phyloP scores from a whole-genome alignment of 2,113 vertebrate genomes.

The Hiodon tergisus region DNA sequence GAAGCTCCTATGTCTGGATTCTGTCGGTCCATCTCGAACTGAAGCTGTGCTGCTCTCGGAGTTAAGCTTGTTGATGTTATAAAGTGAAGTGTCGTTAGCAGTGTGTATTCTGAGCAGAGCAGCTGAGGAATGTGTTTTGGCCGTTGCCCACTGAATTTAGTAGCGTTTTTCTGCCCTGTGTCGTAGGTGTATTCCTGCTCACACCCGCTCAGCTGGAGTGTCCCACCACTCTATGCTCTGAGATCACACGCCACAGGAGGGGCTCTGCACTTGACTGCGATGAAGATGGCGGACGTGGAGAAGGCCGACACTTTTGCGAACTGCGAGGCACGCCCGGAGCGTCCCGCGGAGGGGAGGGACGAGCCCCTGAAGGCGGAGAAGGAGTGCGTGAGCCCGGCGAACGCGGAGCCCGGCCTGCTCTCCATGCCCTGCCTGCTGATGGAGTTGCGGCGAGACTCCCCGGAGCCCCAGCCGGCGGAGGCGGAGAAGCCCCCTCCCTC shows the following conservation, averaged over 20 bases:
- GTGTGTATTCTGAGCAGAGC: too few species aligned
- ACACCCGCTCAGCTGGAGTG: conserved; percentile 13
- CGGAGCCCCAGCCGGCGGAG: conserved; percentile 77
- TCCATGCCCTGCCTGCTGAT: conserved; percentile 94
- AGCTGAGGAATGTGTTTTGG: too few species aligned
- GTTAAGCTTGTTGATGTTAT: too few species aligned
- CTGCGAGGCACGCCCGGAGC: conserved; percentile 71
- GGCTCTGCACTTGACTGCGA: conserved; percentile 67
- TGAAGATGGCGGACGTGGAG: conserved; percentile 92
- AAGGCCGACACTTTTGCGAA: conserved; percentile 81
- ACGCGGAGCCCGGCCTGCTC: conserved; percentile 72
- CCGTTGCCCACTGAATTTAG: too few species aligned
- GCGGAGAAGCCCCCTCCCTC: conserved; percentile 66
- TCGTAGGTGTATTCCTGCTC: conserved; percentile 51
- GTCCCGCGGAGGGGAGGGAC: conserved; percentile 59
- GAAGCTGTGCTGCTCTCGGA: too few species aligned
- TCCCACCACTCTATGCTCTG: conserved; percentile 52
- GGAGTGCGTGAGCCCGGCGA: conserved; percentile 57
- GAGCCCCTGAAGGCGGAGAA: conserved; percentile 75
- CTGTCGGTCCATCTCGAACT: too few species aligned
- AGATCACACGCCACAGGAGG: conserved; percentile 63
- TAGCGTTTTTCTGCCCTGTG: not conserved
- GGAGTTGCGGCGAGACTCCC: conserved; percentile 87
- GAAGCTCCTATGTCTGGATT: too few species aligned
- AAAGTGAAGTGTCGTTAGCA: too few species aligned